Evolutionary conservation across 2,797 vertebrate genomes (phyloP).

Genomic region (Sebastolobus alascanus): DNA sequence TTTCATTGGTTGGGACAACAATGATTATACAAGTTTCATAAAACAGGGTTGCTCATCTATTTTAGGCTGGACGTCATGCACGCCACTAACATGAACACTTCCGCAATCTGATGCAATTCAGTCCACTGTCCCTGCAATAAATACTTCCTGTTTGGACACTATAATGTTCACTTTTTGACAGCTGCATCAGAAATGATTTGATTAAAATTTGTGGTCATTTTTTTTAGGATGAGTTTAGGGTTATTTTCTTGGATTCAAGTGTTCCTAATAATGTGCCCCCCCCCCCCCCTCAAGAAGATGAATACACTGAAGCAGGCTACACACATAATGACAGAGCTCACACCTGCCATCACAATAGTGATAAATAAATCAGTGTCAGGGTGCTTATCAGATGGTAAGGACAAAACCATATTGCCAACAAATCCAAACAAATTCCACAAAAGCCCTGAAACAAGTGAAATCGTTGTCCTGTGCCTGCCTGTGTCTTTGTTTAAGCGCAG

Average conservation of each 20-base stretch:
- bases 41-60: neutral
- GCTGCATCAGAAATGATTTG: neutral
- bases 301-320: neutral
- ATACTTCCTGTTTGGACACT: neutral
- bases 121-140: neutral
- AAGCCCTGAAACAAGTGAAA: slow-evolving; percentile 28
- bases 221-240: neutral
- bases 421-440: slow-evolving; percentile 47
- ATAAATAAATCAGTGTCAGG: slow-evolving; percentile 54
- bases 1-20: too few relatives aligned
- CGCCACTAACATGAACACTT: neutral
- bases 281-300: neutral
- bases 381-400: slow-evolving; percentile 42
- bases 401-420: slow-evolving; percentile 38
- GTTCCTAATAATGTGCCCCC: neutral
- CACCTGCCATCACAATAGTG: slow-evolving; percentile 41
- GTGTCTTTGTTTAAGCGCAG: slow-evolving; percentile 39
- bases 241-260: neutral
- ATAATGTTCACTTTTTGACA: neutral
- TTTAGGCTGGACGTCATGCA: neutral
- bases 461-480: neutral
- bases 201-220: neutral
- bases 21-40: neutral
- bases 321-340: slow-evolving; percentile 34
- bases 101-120: neutral